These are phyloP conservation scores for Rhopilema esculentum DNA, from an alignment of 30 jellyfish, hydroid and myxozoan species.

Conservation along the genomic window DNA sequence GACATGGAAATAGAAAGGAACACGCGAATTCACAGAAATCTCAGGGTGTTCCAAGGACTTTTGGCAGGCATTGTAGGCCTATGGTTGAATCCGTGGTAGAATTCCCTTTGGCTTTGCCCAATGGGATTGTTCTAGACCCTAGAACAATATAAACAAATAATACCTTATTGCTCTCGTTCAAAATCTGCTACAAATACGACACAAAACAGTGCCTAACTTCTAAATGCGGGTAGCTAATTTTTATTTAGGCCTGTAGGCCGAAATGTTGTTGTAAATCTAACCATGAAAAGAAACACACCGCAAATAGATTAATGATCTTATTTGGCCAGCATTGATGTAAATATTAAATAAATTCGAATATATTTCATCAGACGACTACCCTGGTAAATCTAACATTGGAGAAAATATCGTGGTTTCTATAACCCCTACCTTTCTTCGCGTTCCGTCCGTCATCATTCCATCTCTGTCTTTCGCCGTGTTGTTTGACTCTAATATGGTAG, in stretches of 20 bases:
- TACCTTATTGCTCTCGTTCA: background rate
- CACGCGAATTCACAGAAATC: too few relatives aligned
- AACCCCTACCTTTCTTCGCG: background rate
- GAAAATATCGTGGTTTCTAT: background rate
- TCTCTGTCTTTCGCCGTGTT: background rate
- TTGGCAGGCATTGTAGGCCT: background rate
- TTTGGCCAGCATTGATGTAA: background rate
- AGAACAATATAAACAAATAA: background rate
- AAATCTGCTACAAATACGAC: background rate
- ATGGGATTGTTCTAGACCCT: background rate
- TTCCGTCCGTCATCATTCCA: background rate
- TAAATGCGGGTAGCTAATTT: background rate
- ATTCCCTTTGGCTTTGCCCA: background rate
- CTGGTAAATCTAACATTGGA: background rate
- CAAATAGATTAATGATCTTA: background rate
- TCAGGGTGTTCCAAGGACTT: too few relatives aligned
- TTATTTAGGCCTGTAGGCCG: background rate
- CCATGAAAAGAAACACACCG: background rate
- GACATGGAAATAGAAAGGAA: too few relatives aligned
- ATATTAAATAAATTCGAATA: background rate
- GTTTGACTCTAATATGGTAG: background rate
- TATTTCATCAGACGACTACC: background rate
- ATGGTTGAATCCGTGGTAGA: background rate
- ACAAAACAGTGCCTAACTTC: background rate
- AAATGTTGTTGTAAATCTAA: background rate